A percentile compares a stretch with the other conserved stretches of the same genome.
These are phyloP conservation scores for Strix uralensis DNA, from an alignment of 2,113 vertebrate species.

Conservation along the genomic window DNA sequence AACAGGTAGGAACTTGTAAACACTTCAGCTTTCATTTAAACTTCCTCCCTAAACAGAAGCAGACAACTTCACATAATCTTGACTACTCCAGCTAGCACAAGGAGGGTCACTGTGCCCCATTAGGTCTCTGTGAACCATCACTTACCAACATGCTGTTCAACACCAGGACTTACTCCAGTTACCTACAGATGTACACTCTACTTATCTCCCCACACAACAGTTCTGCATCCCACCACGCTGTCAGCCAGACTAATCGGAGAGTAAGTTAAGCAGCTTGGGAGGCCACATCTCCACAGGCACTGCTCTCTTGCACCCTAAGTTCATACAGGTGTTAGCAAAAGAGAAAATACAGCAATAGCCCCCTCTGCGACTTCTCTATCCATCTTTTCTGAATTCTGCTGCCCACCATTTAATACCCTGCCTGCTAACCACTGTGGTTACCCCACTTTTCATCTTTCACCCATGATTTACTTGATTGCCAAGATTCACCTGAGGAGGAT, in stretches of 20 bases:
- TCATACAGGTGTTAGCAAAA: background rate
- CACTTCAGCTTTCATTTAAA: background rate
- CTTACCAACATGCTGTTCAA: background rate
- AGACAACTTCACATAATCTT: background rate
- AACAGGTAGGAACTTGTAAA: background rate
- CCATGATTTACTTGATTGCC: background rate
- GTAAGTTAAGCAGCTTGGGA: no score
- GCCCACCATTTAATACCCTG: background rate
- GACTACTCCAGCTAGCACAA: background rate
- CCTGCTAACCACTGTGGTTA: background rate
- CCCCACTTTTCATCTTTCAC: background rate
- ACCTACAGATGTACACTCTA: background rate
- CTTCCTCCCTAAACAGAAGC: background rate
- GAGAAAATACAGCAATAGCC: background rate
- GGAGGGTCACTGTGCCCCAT: background rate
- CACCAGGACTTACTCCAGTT: background rate
- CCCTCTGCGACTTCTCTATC: background rate
- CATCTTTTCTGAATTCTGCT: background rate
- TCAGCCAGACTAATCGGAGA: no score
- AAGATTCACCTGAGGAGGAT: background rate
- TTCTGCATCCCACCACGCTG: background rate
- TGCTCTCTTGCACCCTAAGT: background rate
- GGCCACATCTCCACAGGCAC: background rate
- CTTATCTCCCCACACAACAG: background rate
- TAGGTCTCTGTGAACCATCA: background rate